These are phyloP conservation scores for Dexiosoma caninum DNA, from an alignment of 2,888 invertebrate species.

Conservation along the genomic window DNA sequence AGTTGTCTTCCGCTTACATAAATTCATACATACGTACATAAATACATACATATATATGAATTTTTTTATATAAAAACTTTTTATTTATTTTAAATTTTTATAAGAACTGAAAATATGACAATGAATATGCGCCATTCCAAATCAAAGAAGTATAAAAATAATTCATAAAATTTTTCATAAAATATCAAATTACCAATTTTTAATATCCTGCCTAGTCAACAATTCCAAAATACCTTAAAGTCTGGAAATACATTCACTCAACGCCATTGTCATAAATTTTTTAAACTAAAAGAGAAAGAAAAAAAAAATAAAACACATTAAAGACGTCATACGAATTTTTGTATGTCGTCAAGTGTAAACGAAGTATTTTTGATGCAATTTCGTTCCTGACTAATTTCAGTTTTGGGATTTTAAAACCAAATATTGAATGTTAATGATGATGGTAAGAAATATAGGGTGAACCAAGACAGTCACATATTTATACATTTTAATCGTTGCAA, in stretches of 20 bases:
- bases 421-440: constrained; percentile 33
- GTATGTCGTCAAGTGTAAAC: constrained; percentile 26
- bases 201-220: constrained; percentile 42
- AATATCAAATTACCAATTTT: constrained; percentile 59
- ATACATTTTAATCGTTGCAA: too few relatives aligned
- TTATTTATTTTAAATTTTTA: too few relatives aligned
- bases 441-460: constrained; percentile 13
- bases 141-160: constrained; percentile 1
- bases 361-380: neutral
- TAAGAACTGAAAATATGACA: constrained; percentile 38
- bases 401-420: neutral
- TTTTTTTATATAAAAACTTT: neutral
- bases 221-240: constrained; percentile 14
- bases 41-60: neutral
- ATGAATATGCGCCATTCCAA: constrained; percentile 16
- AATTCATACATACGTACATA: neutral
- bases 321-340: constrained; percentile 36
- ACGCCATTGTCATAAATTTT: constrained; percentile 60
- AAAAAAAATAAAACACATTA: neutral
- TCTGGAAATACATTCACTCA: constrained; percentile 28
- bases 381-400: neutral
- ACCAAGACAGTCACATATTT: constrained; percentile 8
- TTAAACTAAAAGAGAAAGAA: neutral
- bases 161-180: constrained; percentile 50
- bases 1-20: neutral